These are phyloP conservation scores for Nothoprocta perdicaria DNA, from an alignment of 2,113 vertebrate genomes.

Conservation along the genomic window DNA sequence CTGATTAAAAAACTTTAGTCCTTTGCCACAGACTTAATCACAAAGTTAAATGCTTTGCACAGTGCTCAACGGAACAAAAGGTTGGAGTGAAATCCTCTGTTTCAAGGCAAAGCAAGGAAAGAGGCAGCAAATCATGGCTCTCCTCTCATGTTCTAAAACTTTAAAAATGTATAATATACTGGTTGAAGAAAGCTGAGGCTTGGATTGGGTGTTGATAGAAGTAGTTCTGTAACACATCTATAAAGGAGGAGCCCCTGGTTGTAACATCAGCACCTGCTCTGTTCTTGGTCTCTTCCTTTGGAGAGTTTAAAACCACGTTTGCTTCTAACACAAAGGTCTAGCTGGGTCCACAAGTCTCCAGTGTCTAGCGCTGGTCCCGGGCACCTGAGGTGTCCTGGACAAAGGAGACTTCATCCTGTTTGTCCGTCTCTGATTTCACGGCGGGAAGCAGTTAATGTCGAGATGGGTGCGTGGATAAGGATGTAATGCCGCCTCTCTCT, in stretches of 20 bases:
- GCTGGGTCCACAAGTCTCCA: accelerated
- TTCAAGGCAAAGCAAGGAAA: background rate
- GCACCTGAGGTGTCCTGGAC: background rate
- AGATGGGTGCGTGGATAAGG: background rate
- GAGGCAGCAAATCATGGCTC: background rate
- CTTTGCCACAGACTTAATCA: background rate
- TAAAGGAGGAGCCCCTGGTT: background rate
- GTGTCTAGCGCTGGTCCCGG: background rate
- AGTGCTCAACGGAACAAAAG: background rate
- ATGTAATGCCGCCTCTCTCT: background rate
- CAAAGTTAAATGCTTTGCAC: too few relatives aligned
- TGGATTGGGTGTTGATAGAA: background rate
- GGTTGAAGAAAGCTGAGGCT: background rate
- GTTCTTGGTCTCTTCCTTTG: background rate
- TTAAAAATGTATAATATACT: too few relatives aligned
- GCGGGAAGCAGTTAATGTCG: background rate
- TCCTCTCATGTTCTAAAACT: too few relatives aligned
- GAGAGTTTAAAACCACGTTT: background rate
- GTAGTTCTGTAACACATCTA: accelerated
- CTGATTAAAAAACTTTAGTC: background rate
- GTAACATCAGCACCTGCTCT: accelerated
- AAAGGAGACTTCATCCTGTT: background rate
- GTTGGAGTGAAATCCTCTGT: background rate
- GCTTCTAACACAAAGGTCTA: background rate
- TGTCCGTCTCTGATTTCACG: background rate